A percentile compares a stretch with the other conserved stretches of the same genome.
Evolutionary conservation across 37 sponge, comb jelly and placozoan species (phyloP).

Genomic region (Spongilla lacustris): DNA sequence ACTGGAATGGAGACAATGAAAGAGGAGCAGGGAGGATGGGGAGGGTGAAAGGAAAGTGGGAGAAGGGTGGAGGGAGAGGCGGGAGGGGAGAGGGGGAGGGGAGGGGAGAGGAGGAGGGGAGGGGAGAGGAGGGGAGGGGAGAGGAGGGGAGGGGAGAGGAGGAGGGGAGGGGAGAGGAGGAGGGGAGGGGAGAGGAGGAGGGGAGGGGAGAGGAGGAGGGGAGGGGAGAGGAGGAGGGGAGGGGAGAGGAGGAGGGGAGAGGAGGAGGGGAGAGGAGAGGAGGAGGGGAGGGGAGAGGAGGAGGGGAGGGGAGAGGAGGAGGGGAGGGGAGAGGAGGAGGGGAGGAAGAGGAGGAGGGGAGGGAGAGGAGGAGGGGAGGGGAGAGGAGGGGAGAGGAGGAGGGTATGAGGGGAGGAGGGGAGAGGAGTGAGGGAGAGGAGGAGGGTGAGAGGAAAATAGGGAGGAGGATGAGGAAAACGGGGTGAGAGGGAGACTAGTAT

Average conservation of each 20-base stretch:
- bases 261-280: not conserved
- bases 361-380: not conserved
- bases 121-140: not conserved
- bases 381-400: not conserved
- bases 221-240: not conserved
- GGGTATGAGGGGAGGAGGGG: not conserved
- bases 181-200: not conserved
- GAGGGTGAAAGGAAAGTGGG: no score
- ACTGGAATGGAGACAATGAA: not conserved
- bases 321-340: not conserved
- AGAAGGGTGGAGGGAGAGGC: no score
- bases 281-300: not conserved
- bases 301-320: conserved; percentile 1
- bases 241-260: conserved; percentile 1
- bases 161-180: not conserved
- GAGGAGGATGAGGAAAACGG: not conserved
- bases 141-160: not conserved
- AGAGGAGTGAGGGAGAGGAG: conserved; percentile 12
- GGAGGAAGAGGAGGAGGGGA: not conserved
- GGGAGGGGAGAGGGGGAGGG: no score
- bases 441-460: not conserved
- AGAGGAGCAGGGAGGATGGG: not conserved
- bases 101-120: not conserved
- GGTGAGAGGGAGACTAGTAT: not conserved
- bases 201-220: not conserved